Conservation (phyloP, 1,140 invertebrate genomes). For the Eumaeus atala region DNA sequence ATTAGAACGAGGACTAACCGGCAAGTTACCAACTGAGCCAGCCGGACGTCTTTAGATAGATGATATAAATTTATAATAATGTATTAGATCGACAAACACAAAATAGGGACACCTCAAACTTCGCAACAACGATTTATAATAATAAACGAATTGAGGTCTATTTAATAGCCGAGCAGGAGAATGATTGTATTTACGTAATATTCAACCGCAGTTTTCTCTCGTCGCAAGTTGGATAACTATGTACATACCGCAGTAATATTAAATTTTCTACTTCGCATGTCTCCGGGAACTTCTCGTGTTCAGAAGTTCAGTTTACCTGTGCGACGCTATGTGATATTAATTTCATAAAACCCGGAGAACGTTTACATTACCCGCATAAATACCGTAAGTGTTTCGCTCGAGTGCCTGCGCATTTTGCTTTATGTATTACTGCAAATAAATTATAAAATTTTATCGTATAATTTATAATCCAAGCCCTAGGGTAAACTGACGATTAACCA, state of each 20-base stretch:
- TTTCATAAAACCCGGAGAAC: constrained; percentile 46
- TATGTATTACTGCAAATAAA: too few species aligned
- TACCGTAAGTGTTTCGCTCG: neutral
- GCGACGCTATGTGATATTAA: constrained; percentile 44
- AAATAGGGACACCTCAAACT: neutral
- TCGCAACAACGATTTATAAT: neutral
- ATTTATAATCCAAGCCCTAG: too few species aligned
- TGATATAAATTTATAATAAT: neutral
- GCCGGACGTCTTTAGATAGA: too few species aligned
- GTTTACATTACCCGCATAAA: constrained; percentile 30
- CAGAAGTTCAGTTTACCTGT: constrained; percentile 55
- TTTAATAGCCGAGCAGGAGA: neutral
- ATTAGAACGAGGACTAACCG: too few species aligned
- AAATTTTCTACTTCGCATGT: constrained; percentile 58
- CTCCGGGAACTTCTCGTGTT: constrained; percentile 50
- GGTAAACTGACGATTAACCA: too few species aligned
- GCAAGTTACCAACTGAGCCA: too few species aligned
- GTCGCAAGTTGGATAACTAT: constrained; percentile 29
- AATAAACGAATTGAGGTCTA: neutral
- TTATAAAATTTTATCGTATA: too few species aligned
- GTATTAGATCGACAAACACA: neutral
- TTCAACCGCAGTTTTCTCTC: constrained; percentile 13
- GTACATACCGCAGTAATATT: constrained; percentile 47
- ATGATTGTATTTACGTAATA: constrained; percentile 19
- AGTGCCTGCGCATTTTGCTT: neutral